Conservation (phyloP, 1,140 invertebrate species). For the Saccostrea echinata region DNA sequence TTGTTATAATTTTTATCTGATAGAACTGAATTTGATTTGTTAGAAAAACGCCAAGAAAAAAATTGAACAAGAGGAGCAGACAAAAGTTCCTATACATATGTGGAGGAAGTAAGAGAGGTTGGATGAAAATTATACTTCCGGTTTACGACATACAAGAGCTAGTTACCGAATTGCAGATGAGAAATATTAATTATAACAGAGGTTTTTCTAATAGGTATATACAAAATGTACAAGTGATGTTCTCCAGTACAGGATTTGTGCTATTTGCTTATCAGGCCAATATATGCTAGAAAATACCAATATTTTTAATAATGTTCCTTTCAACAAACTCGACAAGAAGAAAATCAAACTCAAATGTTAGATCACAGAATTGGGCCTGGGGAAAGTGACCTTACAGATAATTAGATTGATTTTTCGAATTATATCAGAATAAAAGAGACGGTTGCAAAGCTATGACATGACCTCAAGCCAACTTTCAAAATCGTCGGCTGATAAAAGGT, state of each 20-base stretch:
- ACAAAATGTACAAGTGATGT: background rate
- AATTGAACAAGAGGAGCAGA: background rate
- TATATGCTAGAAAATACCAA: background rate
- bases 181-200: too few relatives aligned
- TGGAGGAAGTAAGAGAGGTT: background rate
- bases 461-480: background rate
- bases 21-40: background rate
- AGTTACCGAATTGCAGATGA: background rate
- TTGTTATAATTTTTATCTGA: slow-evolving; percentile 21
- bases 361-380: background rate
- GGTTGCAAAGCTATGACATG: slow-evolving; percentile 1
- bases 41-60: background rate
- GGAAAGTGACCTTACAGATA: slow-evolving; percentile 19
- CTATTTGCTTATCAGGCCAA: background rate
- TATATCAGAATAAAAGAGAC: slow-evolving; percentile 1
- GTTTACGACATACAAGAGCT: background rate
- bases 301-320: background rate
- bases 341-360: slow-evolving; percentile 22
- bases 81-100: background rate
- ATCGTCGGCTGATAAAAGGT: slow-evolving; percentile 4
- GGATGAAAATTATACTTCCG: background rate
- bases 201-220: background rate
- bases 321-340: slow-evolving; percentile 10
- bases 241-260: background rate
- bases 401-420: slow-evolving; percentile 25